Conservation (phyloP, 2,888 invertebrate species). For the Eupithecia tripunctaria region DNA sequence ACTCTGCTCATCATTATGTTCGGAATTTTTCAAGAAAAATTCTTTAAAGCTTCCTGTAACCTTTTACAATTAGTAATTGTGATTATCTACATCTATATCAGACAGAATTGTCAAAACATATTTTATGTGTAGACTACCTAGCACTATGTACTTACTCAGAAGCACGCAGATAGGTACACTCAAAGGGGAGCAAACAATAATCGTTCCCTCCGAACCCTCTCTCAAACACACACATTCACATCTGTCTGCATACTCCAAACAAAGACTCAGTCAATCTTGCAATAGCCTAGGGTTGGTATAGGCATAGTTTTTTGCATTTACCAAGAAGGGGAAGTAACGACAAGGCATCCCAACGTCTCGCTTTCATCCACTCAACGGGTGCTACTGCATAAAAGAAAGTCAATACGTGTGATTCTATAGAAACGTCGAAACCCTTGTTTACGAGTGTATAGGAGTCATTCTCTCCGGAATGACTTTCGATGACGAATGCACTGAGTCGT, state of each 20-base stretch:
- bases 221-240: conserved; percentile 50
- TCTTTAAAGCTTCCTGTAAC: background rate
- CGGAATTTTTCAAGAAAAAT: conserved; percentile 17
- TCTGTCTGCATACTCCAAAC: conserved; percentile 66
- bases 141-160: background rate
- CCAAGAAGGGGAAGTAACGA: conserved; percentile 72
- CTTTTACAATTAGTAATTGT: background rate
- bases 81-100: background rate
- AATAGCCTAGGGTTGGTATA: conserved; percentile 70
- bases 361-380: conserved; percentile 79
- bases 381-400: conserved; percentile 74
- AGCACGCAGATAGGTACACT: conserved; percentile 28
- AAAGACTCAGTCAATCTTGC: conserved; percentile 77
- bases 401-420: conserved; percentile 53
- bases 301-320: conserved; percentile 76
- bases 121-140: conserved; percentile 1
- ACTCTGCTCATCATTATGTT: conserved; percentile 41
- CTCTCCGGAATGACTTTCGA: conserved; percentile 80
- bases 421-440: conserved; percentile 59
- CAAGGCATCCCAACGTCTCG: conserved; percentile 72
- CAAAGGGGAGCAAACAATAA: conserved; percentile 47
- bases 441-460: conserved; percentile 61
- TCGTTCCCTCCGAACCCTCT: conserved; percentile 42
- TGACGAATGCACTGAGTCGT: conserved; percentile 76
- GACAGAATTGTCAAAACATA: conserved; percentile 16